Percentiles rank a stretch among this genome's conserved stretches.
Evolutionary conservation across 2,113 vertebrate genomes (phyloP).

Genomic region (Benitochromis conjunctus): DNA sequence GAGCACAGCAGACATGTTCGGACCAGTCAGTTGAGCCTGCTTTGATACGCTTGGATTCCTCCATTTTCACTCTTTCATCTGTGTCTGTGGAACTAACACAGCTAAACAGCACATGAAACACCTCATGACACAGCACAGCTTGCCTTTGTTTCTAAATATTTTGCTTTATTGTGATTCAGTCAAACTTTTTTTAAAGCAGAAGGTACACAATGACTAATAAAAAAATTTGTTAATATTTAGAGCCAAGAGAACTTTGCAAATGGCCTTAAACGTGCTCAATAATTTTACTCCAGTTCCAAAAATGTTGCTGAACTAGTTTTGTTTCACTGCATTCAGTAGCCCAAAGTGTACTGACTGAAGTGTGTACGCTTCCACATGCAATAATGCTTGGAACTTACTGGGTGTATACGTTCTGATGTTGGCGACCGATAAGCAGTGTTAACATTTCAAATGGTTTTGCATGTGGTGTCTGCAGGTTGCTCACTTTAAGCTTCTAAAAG

Average conservation of each 20-base stretch:
- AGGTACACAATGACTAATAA: background rate
- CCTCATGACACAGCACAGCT: conserved; percentile 16
- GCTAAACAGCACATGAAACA: background rate
- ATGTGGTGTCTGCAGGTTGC: background rate
- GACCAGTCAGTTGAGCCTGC: background rate
- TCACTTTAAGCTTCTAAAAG: background rate
- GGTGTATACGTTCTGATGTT: background rate
- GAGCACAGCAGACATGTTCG: background rate
- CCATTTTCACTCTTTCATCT: background rate
- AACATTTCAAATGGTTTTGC: background rate
- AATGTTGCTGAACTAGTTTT: background rate
- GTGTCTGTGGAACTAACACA: conserved; percentile 17
- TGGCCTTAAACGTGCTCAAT: background rate
- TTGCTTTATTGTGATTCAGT: background rate
- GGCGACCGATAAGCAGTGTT: background rate
- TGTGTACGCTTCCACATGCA: background rate
- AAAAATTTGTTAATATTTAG: background rate
- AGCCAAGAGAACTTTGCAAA: background rate
- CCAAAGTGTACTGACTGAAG: background rate
- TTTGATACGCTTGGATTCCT: conserved; percentile 1
- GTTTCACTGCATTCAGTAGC: background rate
- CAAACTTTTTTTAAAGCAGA: background rate
- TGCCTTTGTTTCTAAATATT: background rate
- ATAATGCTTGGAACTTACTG: background rate
- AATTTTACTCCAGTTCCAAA: background rate